These are phyloP conservation scores for Malachius bipustulatus DNA, from an alignment of 2,888 invertebrate genomes.

Conservation along the genomic window DNA sequence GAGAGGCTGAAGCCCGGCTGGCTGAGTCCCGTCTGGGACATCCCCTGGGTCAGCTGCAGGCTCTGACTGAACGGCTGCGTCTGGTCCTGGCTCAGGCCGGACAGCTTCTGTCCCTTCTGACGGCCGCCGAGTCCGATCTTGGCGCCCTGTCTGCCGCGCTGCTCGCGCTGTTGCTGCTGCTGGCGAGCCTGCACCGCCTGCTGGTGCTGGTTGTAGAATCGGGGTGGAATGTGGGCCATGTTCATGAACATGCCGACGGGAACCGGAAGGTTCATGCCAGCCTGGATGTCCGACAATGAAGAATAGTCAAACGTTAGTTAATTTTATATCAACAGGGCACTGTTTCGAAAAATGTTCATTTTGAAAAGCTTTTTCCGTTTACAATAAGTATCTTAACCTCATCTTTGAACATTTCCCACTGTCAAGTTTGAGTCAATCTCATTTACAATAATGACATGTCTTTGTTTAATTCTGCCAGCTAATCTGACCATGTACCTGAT, in stretches of 20 bases:
- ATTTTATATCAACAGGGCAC: no score
- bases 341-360: no score
- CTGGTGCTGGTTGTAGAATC: constrained; percentile 65
- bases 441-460: no score
- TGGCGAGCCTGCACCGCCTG: constrained; percentile 44
- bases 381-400: no score
- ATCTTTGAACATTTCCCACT: no score
- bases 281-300: no score
- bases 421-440: no score
- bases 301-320: no score
- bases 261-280: constrained; percentile 74
- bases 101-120: constrained; percentile 13
- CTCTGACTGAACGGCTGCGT: constrained; percentile 49
- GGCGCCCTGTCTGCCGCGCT: constrained; percentile 5
- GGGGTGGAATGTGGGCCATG: constrained; percentile 66
- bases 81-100: constrained; percentile 32
- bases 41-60: constrained; percentile 60
- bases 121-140: no score
- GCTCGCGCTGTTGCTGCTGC: constrained; percentile 13
- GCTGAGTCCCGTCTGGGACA: constrained; percentile 66
- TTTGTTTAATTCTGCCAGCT: no score
- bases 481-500: no score
- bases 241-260: constrained; percentile 92
- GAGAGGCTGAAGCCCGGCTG: constrained; percentile 55
- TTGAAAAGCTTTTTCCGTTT: no score